phyloP scores from a whole-genome alignment of 2,888 invertebrate species.

The Plebejus argus region DNA sequence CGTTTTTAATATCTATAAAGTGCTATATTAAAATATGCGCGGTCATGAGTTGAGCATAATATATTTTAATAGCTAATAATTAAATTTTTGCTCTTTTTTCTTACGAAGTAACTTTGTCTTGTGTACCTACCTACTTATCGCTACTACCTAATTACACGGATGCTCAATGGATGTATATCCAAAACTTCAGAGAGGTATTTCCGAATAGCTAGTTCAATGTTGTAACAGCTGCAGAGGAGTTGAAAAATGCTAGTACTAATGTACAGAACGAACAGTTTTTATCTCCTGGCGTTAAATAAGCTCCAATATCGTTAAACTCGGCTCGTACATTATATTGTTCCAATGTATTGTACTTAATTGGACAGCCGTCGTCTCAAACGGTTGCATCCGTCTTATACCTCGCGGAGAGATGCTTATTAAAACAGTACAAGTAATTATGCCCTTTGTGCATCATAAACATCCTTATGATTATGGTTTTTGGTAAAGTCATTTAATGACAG shows the following conservation, averaged over 20 bases:
- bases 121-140: background rate
- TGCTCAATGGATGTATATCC: too few relatives aligned
- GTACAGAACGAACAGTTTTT: background rate
- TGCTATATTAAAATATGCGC: background rate
- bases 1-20: background rate
- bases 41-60: background rate
- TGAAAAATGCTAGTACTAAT: background rate
- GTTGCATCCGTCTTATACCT: slow-evolving; percentile 65
- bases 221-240: background rate
- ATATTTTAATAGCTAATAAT: background rate
- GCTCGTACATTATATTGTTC: slow-evolving; percentile 36
- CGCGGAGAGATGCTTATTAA: slow-evolving; percentile 45
- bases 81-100: background rate
- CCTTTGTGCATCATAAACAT: slow-evolving; percentile 14
- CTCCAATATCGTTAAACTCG: slow-evolving; percentile 13
- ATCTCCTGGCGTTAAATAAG: background rate
- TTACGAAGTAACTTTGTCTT: background rate
- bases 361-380: slow-evolving; percentile 67
- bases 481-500: too few relatives aligned
- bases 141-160: background rate
- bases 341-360: slow-evolving; percentile 62
- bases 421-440: too few relatives aligned
- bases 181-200: background rate
- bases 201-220: background rate
- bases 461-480: slow-evolving; percentile 1